These are phyloP conservation scores for Therioaphis trifolii DNA, from an alignment of 2,888 invertebrate species.

Conservation along the genomic window DNA sequence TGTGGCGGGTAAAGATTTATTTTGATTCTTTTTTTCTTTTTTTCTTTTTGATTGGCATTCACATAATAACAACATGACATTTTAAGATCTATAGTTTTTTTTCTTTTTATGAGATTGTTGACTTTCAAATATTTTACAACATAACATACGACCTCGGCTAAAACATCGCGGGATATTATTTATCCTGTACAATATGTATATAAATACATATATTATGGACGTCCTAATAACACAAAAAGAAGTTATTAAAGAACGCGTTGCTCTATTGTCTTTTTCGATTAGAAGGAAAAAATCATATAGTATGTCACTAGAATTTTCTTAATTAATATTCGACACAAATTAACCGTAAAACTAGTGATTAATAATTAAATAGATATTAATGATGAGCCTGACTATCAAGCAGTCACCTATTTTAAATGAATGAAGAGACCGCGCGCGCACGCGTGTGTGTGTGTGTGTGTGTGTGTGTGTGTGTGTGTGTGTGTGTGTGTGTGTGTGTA, in stretches of 20 bases:
- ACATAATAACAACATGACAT: slow-evolving; percentile 14
- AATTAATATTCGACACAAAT: slow-evolving; percentile 37
- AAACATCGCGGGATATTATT: slow-evolving; percentile 45
- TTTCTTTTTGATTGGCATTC: too few relatives aligned
- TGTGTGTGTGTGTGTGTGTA: not conserved
- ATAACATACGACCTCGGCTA: slow-evolving; percentile 35
- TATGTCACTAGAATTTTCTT: slow-evolving; percentile 27
- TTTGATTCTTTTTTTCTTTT: too few relatives aligned
- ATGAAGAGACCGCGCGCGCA: too few relatives aligned
- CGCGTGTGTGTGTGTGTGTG: not conserved
- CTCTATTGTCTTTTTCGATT: slow-evolving; percentile 32
- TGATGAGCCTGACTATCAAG: not conserved
- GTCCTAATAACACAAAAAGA: slow-evolving; percentile 46
- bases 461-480: not conserved
- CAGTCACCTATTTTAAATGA: too few relatives aligned
- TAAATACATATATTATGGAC: slow-evolving; percentile 14
- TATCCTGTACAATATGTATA: not conserved
- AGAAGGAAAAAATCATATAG: slow-evolving; percentile 1
- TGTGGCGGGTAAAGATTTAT: not conserved
- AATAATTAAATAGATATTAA: not conserved
- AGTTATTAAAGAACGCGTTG: too few relatives aligned
- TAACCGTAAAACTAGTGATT: slow-evolving; percentile 22
- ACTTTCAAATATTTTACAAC: not conserved
- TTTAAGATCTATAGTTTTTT: not conserved
- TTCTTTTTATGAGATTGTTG: not conserved